Evolutionary conservation across 2,113 vertebrate species (phyloP), one percentile per base, ranked within the genome.

Genomic region (Gorsachius goisagi): DNA sequence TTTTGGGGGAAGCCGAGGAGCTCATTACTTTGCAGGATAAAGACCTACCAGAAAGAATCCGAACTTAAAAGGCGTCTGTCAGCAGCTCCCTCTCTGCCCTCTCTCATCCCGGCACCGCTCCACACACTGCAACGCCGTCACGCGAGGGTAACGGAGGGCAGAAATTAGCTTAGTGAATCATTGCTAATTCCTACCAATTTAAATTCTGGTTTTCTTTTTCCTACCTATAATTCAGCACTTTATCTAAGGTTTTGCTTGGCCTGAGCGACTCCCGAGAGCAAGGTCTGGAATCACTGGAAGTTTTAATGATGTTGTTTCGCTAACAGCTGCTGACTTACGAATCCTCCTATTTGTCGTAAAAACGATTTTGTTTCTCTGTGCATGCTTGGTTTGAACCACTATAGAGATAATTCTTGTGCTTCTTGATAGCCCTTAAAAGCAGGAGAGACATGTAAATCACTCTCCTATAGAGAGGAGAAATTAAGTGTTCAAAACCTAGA

Each of bases 141-240:
- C 5, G 2, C 1, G 7, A 79, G 62, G 45, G 66, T 85, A 84
- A 87, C 1, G 0, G 39, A 91, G 83, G 80, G 69, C 58, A 97
- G 86, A 95, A 97, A 95, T 96, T 69, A 94, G 79, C 33, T 95
- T 89, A 62, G 73, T 67, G 81, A 96, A 91, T 95, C 93, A 85
- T 55, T 4, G 12, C 50, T 93, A 94, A 93, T 89, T 93, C 90
- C 53, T 60, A 80, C 78, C 91, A 75, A 91, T 93, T 90, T 91
- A 96, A 85, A 78, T 19, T 39, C 74, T 73, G 64, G 28, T 81
- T 94, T 92, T 44, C 73, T 90, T 95, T 91, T 85, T 89, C 77
- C 49, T 79, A 67, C 13, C 78, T 93, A 9, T 86, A 97, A 96
- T 94, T 92, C 90, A 84, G 63, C 89, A 92, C 62, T 77, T 93